Evolutionary conservation across 2,888 invertebrate genomes (phyloP).

Genomic region (Philereme vetulata): DNA sequence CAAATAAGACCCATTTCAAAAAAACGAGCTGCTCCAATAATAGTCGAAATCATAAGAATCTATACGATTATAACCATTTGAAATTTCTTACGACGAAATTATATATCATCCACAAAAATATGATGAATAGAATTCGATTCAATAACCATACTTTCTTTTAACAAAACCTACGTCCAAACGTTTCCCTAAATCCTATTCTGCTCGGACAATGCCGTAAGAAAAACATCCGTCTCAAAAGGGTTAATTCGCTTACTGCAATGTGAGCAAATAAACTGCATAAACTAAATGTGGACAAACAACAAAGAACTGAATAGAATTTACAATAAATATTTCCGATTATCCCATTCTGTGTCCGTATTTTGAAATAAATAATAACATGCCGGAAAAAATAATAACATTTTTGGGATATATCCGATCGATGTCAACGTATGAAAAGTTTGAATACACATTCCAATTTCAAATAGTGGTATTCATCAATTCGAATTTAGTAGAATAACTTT

Average conservation of each 20-base stretch:
- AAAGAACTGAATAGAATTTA: slow-evolving; percentile 57
- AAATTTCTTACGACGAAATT: slow-evolving; percentile 8
- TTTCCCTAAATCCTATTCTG: slow-evolving; percentile 51
- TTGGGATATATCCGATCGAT: slow-evolving; percentile 19
- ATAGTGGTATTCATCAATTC: neutral
- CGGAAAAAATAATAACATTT: slow-evolving; percentile 26
- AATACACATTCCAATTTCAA: slow-evolving; percentile 37
- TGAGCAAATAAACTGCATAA: slow-evolving; percentile 65
- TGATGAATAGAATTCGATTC: slow-evolving; percentile 30
- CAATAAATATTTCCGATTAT: slow-evolving; percentile 69
- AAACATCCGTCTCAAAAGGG: slow-evolving; percentile 71
- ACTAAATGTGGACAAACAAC: slow-evolving; percentile 78
- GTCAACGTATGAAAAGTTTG: slow-evolving; percentile 37
- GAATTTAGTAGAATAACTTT: neutral
- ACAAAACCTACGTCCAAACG: slow-evolving; percentile 30
- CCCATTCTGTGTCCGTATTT: slow-evolving; percentile 50
- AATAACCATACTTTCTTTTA: slow-evolving; percentile 46
- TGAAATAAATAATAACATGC: neutral
- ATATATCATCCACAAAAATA: slow-evolving; percentile 27
- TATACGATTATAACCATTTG: neutral
- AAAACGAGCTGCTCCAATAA: slow-evolving; percentile 2
- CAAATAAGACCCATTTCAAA: neutral
- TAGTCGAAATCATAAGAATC: slow-evolving; percentile 1
- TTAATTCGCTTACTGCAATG: slow-evolving; percentile 60
- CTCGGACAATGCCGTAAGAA: slow-evolving; percentile 60